Evolutionary conservation across 1,140 invertebrate species (phyloP).

Genomic region (Bemisia tabaci): DNA sequence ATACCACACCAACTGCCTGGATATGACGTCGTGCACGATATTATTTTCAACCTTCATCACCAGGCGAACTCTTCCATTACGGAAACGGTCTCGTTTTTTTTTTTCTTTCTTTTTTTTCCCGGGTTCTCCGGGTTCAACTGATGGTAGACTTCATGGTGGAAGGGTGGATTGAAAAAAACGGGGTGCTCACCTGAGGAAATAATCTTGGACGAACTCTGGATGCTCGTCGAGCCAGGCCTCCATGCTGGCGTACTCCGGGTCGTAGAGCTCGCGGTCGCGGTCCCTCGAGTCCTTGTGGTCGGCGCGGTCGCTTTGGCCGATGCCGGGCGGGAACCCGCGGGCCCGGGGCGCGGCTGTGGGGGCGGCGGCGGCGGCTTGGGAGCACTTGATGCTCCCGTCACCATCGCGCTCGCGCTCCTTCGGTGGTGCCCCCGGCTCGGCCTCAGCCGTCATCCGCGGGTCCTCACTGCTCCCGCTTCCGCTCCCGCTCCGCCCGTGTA

Average conservation of each 20-base stretch:
- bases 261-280: slow-evolving; percentile 40
- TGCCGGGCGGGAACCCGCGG: slow-evolving; percentile 2
- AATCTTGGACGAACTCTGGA: slow-evolving; percentile 86
- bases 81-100: too few species aligned
- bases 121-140: too few species aligned
- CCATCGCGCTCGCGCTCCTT: slow-evolving; percentile 6
- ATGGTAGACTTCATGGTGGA: too few species aligned
- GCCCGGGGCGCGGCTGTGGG: slow-evolving; percentile 18
- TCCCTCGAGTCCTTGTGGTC: slow-evolving; percentile 1
- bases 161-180: too few species aligned
- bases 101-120: too few species aligned
- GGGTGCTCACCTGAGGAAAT: slow-evolving; percentile 75
- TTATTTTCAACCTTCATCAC: too few species aligned
- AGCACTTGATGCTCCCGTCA: slow-evolving; percentile 21
- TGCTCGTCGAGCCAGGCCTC: slow-evolving; percentile 93
- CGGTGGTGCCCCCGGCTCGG: slow-evolving; percentile 29
- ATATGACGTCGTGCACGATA: too few species aligned
- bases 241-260: slow-evolving; percentile 69
- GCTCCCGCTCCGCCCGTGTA: slow-evolving; percentile 3
- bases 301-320: slow-evolving; percentile 3
- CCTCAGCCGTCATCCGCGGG: slow-evolving; percentile 52
- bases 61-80: too few species aligned
- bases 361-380: slow-evolving; percentile 21
- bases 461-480: slow-evolving; percentile 57
- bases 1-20: too few species aligned